phyloP scores from a whole-genome alignment of 1,140 invertebrate species.

The Nebria ingens region DNA sequence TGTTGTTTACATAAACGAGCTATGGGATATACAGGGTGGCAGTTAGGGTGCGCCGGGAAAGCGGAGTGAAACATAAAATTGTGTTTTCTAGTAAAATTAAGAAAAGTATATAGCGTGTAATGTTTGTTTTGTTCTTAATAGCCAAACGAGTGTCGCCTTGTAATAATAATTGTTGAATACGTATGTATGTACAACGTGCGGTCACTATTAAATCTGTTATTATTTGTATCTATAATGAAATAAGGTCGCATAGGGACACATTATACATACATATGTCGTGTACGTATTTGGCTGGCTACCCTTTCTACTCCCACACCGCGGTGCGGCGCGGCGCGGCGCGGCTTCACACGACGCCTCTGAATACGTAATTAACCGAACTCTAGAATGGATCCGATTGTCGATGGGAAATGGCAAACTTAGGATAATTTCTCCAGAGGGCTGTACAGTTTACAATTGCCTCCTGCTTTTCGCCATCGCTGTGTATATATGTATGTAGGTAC shows the following conservation, averaged over 20 bases:
- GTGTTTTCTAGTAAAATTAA: no score
- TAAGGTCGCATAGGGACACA: no score
- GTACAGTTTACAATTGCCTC: slow-evolving; percentile 4
- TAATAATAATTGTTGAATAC: no score
- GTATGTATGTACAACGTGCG: not conserved
- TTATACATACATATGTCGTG: not conserved
- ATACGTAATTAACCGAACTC: slow-evolving; percentile 5
- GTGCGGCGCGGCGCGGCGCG: not conserved
- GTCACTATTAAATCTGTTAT: not conserved
- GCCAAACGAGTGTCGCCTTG: no score
- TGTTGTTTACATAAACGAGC: no score
- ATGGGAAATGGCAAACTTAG: slow-evolving; percentile 5
- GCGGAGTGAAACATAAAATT: no score
- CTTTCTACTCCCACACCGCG: not conserved
- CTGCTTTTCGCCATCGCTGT: not conserved
- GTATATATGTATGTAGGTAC: not conserved
- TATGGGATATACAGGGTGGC: no score
- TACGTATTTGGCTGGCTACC: not conserved
- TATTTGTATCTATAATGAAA: not conserved
- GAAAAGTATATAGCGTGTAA: no score
- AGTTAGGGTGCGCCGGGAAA: no score
- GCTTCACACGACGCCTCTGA: not conserved
- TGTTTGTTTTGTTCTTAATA: no score
- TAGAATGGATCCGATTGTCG: slow-evolving; percentile 4
- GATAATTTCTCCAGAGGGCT: slow-evolving; percentile 7